phyloP scores from a whole-genome alignment of 2,797 vertebrate species.

The Liparis tanakae region DNA sequence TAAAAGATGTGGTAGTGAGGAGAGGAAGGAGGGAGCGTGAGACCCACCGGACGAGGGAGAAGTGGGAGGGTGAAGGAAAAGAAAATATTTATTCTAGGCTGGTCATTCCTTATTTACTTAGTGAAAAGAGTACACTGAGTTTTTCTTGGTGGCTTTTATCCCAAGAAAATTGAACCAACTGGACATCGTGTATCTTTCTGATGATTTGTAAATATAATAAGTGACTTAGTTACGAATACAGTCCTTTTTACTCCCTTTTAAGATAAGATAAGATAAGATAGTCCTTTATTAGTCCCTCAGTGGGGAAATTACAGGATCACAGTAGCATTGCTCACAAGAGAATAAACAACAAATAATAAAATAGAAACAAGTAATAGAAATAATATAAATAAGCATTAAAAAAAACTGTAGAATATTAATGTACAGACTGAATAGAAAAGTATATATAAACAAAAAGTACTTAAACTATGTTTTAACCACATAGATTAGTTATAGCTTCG shows the following conservation, averaged over 20 bases:
- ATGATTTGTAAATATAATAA: conserved; percentile 8
- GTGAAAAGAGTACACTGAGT: not conserved
- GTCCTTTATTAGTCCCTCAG: too few relatives aligned
- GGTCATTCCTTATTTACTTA: conserved; percentile 19
- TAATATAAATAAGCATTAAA: too few relatives aligned
- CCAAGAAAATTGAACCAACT: not conserved
- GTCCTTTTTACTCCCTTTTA: conserved; percentile 11
- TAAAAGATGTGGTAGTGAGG: not conserved
- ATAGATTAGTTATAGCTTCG: conserved; percentile 1
- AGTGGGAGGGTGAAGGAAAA: not conserved
- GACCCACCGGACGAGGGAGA: not conserved
- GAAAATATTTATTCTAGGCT: conserved; percentile 12
- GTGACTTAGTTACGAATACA: not conserved
- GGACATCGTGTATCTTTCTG: not conserved
- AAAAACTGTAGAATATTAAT: too few relatives aligned
- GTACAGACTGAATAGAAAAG: too few relatives aligned
- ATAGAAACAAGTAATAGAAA: too few relatives aligned
- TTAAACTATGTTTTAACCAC: too few relatives aligned
- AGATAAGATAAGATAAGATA: too few relatives aligned
- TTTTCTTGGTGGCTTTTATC: not conserved
- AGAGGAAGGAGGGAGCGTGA: not conserved
- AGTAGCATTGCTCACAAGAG: too few relatives aligned
- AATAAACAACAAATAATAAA: too few relatives aligned
- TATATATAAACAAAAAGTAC: too few relatives aligned
- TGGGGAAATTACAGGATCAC: too few relatives aligned